A percentile compares a stretch with the other conserved stretches of the same genome.
Conservation (phyloP, 1,140 invertebrate genomes). For the Trichomalopsis sarcophagae region DNA sequence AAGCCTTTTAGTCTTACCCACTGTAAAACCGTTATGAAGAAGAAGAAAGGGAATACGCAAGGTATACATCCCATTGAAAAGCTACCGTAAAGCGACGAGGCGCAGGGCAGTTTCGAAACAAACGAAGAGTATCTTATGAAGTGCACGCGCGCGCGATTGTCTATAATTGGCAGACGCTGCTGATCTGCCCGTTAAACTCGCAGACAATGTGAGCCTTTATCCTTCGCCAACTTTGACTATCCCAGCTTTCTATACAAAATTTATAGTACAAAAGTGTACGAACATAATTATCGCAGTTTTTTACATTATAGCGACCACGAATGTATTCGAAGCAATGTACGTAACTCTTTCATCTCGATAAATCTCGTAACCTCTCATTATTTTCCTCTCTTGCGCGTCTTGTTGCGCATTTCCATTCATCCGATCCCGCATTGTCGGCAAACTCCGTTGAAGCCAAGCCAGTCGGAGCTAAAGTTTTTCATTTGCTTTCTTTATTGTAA, state of each 20-base stretch:
- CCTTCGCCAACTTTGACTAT: too few species aligned
- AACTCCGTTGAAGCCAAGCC: background rate
- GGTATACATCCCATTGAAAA: background rate
- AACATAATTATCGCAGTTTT: background rate
- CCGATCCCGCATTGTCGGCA: background rate
- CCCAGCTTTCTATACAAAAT: too few species aligned
- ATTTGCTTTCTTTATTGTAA: constrained; percentile 3
- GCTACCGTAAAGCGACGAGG: background rate
- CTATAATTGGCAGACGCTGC: constrained; percentile 57
- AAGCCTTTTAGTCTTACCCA: too few species aligned
- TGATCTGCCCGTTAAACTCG: constrained; percentile 60
- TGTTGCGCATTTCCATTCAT: background rate
- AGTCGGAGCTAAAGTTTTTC: background rate
- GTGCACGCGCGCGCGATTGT: constrained; percentile 46
- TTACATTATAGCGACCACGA: background rate
- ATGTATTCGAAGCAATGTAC: too few species aligned
- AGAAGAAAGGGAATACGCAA: too few species aligned
- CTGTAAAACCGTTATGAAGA: too few species aligned
- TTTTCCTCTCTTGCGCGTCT: background rate
- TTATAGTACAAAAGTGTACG: too few species aligned
- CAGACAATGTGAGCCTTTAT: constrained; percentile 57
- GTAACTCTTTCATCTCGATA: too few species aligned
- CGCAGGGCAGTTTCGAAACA: constrained; percentile 34
- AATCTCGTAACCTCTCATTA: background rate
- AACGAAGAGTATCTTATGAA: constrained; percentile 43